Percentiles rank a stretch among this genome's conserved stretches.
phyloP scores from a whole-genome alignment of 2,888 invertebrate genomes.

The Ligdia adustata region DNA sequence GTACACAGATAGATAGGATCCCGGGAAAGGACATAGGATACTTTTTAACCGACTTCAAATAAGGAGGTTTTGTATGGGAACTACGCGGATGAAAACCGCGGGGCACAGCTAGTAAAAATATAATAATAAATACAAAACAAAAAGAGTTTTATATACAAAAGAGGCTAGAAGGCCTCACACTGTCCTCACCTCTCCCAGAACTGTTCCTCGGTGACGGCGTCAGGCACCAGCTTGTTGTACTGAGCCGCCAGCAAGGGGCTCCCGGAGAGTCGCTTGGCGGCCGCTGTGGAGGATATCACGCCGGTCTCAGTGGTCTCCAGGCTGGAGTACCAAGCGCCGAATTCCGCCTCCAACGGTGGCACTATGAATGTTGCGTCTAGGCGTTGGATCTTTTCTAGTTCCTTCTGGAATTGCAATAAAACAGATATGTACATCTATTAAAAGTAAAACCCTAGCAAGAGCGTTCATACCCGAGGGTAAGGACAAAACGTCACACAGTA shows the following conservation, averaged over 20 bases:
- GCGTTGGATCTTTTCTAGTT: constrained; percentile 88
- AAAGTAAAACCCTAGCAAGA: no score
- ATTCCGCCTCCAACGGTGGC: constrained; percentile 84
- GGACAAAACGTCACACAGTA: no score
- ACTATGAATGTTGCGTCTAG: constrained; percentile 89
- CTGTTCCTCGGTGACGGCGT: constrained; percentile 87
- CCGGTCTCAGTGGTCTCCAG: constrained; percentile 52
- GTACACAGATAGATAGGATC: no score
- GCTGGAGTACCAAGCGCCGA: constrained; percentile 71
- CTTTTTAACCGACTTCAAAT: no score
- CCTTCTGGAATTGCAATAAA: constrained; percentile 75
- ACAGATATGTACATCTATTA: background rate
- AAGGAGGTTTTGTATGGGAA: no score
- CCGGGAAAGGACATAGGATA: no score
- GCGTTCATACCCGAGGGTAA: no score
- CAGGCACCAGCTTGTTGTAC: constrained; percentile 88
- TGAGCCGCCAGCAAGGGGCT: constrained; percentile 82
- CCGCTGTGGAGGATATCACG: constrained; percentile 49
- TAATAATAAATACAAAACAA: background rate
- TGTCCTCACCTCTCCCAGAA: constrained; percentile 89
- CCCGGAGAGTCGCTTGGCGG: constrained; percentile 52
- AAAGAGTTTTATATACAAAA: no score
- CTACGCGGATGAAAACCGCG: no score
- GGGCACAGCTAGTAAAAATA: no score
- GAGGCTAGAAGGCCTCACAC: background rate